Percentiles rank a stretch among this genome's conserved stretches.
Evolutionary conservation across 1,140 invertebrate species (phyloP).

Genomic region (Elymnias hypermnestra): DNA sequence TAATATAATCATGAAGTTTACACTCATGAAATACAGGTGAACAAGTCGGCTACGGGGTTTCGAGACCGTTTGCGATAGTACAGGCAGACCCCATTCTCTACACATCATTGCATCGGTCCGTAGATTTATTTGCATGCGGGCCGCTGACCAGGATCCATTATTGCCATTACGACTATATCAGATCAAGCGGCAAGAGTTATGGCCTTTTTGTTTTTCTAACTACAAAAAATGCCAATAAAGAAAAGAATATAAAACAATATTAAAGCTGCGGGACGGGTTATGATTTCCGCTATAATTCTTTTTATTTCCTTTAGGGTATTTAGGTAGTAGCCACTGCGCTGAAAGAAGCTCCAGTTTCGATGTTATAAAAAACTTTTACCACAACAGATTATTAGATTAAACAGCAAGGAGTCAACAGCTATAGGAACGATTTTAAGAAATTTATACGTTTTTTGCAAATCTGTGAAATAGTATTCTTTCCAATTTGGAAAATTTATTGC

Average conservation of each 20-base stretch:
- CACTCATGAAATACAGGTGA: constrained; percentile 8
- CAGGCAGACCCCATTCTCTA: constrained; percentile 60
- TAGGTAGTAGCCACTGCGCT: neutral
- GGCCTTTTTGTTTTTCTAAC: constrained; percentile 65
- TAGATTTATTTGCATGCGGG: constrained; percentile 76
- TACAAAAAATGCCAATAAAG: constrained; percentile 54
- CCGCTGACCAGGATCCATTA: constrained; percentile 75
- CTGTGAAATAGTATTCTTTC: too few species aligned
- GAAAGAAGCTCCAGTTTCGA: too few species aligned
- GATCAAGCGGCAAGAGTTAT: constrained; percentile 72
- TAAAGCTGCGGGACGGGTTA: constrained; percentile 52
- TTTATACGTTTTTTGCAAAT: too few species aligned
- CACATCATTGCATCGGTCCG: constrained; percentile 73
- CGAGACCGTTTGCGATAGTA: constrained; percentile 38
- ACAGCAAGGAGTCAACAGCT: too few species aligned
- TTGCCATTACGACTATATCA: constrained; percentile 70
- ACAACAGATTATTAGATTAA: neutral
- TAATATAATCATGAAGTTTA: too few species aligned
- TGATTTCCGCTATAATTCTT: constrained; percentile 63
- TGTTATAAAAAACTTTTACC: too few species aligned
- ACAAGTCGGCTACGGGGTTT: constrained; percentile 21
- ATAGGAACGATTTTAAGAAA: too few species aligned
- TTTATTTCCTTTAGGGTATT: constrained; percentile 27
- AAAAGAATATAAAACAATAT: constrained; percentile 40
- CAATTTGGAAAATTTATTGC: constrained; percentile 20